Evolutionary conservation across 2,888 invertebrate species (phyloP).

Genomic region (Pollenia amentaria): DNA sequence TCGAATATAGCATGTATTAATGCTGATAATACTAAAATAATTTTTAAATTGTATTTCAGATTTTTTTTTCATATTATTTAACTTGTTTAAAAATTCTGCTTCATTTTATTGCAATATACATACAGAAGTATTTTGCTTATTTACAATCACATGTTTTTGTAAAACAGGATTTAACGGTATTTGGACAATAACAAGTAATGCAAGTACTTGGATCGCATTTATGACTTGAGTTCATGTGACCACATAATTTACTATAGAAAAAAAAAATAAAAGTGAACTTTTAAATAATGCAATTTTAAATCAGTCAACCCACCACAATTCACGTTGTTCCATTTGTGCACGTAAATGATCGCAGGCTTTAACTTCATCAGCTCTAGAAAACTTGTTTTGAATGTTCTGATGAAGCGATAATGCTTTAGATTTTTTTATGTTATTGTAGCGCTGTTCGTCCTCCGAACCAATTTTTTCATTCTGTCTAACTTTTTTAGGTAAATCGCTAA

Average conservation of each 20-base stretch:
- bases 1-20: too few relatives aligned
- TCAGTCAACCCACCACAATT: constrained; percentile 73
- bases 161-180: background rate
- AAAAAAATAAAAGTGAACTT: too few relatives aligned
- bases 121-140: too few relatives aligned
- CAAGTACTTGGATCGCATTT: background rate
- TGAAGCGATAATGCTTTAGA: background rate
- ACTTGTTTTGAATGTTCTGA: constrained; percentile 2
- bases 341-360: constrained; percentile 79
- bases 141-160: too few relatives aligned
- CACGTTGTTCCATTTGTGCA: constrained; percentile 78
- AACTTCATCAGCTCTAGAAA: constrained; percentile 75
- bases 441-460: background rate
- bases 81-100: too few relatives aligned
- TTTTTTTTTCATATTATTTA: too few relatives aligned
- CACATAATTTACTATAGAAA: too few relatives aligned
- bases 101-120: too few relatives aligned
- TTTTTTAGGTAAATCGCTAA: constrained; percentile 63
- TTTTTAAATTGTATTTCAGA: too few relatives aligned
- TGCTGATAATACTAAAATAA: too few relatives aligned
- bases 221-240: background rate
- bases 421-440: background rate
- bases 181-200: background rate
- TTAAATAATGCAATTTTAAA: too few relatives aligned
- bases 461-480: constrained; percentile 61